These are phyloP conservation scores for Piscicola geometra DNA, from an alignment of 2,888 invertebrate genomes.

Conservation along the genomic window DNA sequence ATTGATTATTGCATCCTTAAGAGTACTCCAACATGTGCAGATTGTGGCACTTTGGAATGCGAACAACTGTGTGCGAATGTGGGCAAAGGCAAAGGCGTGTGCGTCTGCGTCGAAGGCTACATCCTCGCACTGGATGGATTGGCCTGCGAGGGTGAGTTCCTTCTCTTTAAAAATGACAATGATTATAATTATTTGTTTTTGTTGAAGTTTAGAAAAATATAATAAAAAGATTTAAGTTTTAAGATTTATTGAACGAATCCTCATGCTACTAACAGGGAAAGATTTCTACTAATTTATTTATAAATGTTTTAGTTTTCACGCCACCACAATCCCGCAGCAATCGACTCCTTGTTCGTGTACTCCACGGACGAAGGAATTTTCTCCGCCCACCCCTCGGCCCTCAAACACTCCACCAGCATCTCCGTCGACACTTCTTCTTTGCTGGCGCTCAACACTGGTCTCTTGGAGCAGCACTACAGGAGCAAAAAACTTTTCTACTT, in stretches of 20 bases:
- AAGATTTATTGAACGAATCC: no score
- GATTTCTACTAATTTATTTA: background rate
- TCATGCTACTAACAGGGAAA: background rate
- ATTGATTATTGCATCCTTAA: background rate
- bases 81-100: background rate
- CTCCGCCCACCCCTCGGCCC: background rate
- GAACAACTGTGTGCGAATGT: background rate
- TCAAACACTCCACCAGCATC: background rate
- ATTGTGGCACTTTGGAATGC: background rate
- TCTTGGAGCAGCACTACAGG: background rate
- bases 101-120: background rate
- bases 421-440: background rate
- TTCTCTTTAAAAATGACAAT: no score
- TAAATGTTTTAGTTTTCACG: no score
- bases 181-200: no score
- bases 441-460: background rate
- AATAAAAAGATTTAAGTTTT: no score
- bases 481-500: background rate
- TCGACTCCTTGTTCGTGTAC: background rate
- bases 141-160: slow-evolving; percentile 16
- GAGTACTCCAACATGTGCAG: no score
- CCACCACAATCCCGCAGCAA: background rate
- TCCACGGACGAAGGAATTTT: background rate
- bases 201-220: no score
- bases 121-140: background rate